Percentiles rank a stretch among this genome's conserved stretches.
Evolutionary conservation across 2,113 vertebrate species (phyloP).

Genomic region (Pseudois nayaur): DNA sequence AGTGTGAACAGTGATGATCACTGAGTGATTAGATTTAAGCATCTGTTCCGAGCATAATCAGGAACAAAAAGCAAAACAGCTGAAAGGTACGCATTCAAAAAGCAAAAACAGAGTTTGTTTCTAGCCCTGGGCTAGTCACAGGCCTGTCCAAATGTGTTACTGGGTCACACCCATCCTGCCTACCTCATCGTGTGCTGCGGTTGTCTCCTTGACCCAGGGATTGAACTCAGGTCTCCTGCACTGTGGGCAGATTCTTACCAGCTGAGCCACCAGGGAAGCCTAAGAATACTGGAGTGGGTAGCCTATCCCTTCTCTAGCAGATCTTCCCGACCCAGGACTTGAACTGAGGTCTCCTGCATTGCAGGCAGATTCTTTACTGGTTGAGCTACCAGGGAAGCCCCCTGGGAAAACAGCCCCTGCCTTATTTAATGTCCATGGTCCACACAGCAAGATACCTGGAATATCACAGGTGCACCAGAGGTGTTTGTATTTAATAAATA

Average conservation of each 20-base stretch:
- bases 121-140: neutral
- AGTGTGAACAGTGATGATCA: neutral
- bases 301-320: neutral
- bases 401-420: neutral
- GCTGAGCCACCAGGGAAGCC: neutral
- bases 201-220: neutral
- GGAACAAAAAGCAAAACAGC: neutral
- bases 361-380: neutral
- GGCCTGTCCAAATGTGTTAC: neutral
- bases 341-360: neutral
- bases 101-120: neutral
- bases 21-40: neutral
- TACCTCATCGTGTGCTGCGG: rapidly evolving
- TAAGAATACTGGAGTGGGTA: neutral
- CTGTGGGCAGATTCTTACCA: neutral
- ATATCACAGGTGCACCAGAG: neutral
- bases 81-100: neutral
- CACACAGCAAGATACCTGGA: neutral
- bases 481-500: neutral
- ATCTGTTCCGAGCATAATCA: neutral
- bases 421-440: neutral
- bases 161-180: neutral
- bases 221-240: neutral
- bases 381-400: neutral
- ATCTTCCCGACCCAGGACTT: neutral